Conservation (phyloP, 2,797 vertebrate genomes). For the Alectoris magna region DNA sequence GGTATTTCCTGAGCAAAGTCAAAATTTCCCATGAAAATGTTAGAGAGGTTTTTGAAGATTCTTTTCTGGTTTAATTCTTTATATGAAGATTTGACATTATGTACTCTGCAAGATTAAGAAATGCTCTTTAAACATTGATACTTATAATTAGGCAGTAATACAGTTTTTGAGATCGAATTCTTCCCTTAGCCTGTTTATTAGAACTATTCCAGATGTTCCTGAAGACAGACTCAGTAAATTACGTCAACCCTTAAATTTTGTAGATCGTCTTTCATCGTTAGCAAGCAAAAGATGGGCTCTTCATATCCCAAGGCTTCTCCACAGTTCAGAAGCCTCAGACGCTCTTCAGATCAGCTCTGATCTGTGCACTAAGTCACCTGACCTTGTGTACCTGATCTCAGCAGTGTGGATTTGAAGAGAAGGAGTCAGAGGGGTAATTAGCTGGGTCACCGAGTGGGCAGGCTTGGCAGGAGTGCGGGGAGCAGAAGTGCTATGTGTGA, state of each 20-base stretch:
- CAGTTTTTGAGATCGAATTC: not conserved
- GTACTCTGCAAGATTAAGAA: not conserved
- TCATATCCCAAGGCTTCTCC: not conserved
- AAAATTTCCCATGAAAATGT: slow-evolving; percentile 20
- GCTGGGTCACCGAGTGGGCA: not conserved
- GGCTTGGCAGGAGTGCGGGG: not conserved
- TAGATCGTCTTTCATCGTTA: not conserved
- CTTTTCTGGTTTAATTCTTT: slow-evolving; percentile 26
- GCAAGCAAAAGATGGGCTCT: not conserved
- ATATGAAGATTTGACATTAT: not conserved
- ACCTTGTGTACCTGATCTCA: not conserved
- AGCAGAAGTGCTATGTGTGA: not conserved
- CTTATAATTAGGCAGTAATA: not conserved
- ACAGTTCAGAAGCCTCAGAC: not conserved
- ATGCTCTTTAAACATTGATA: not conserved
- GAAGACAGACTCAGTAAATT: not conserved
- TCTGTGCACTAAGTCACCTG: not conserved
- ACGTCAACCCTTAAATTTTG: not conserved
- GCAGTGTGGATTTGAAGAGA: not conserved
- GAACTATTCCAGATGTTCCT: not conserved
- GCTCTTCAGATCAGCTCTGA: not conserved
- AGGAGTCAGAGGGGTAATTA: not conserved
- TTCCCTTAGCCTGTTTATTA: not conserved
- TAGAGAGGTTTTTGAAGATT: slow-evolving; percentile 36
- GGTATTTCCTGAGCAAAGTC: slow-evolving; percentile 55